A percentile compares a stretch with the other conserved stretches of the same genome.
Evolutionary conservation across 1,140 invertebrate genomes (phyloP).

Genomic region (Metaphire vulgaris): DNA sequence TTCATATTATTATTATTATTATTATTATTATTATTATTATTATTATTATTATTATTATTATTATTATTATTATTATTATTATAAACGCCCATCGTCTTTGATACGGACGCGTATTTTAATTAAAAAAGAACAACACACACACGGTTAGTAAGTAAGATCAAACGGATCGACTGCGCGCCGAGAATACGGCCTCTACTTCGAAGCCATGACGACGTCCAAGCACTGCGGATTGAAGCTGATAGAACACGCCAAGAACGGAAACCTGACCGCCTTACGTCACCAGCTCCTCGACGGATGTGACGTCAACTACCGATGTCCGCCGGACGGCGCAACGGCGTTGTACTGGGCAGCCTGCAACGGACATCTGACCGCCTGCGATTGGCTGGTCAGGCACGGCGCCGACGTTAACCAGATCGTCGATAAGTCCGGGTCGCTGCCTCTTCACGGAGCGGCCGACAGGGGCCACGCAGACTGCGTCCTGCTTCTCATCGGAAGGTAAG

Average conservation of each 20-base stretch:
- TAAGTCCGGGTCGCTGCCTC: conserved; percentile 37
- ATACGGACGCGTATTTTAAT: too few relatives aligned
- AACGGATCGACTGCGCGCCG: too few relatives aligned
- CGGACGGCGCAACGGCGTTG: conserved; percentile 29
- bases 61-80: too few relatives aligned
- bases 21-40: too few relatives aligned
- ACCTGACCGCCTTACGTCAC: conserved; percentile 4
- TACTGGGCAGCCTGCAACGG: conserved; percentile 40
- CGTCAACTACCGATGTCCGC: conserved; percentile 11
- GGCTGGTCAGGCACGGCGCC: conserved; percentile 33
- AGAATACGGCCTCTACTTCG: too few relatives aligned
- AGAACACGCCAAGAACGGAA: conserved; percentile 20
- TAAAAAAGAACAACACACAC: too few relatives aligned
- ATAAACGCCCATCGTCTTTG: too few relatives aligned
- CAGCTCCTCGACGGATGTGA: neutral
- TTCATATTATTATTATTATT: too few relatives aligned
- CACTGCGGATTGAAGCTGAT: too few relatives aligned
- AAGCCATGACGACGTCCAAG: too few relatives aligned
- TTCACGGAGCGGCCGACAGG: conserved; percentile 38
- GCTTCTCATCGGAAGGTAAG: conserved; percentile 34
- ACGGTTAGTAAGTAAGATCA: too few relatives aligned
- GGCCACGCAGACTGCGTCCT: conserved; percentile 37
- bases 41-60: too few relatives aligned
- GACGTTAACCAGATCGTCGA: conserved; percentile 33
- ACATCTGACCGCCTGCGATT: conserved; percentile 32